These are phyloP conservation scores for Nettapus auritus DNA, from an alignment of 2,113 vertebrate species.

Conservation along the genomic window DNA sequence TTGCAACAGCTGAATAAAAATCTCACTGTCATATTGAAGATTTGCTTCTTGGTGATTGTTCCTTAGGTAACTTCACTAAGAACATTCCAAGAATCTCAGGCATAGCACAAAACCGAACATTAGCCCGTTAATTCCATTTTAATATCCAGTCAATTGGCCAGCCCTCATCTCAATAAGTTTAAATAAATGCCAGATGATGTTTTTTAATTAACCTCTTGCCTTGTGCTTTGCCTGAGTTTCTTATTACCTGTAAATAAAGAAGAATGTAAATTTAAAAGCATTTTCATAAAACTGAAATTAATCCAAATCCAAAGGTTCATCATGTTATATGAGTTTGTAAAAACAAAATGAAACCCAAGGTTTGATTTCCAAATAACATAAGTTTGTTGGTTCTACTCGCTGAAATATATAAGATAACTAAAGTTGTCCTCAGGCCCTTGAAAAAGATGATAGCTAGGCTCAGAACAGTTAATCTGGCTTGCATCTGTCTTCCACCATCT, in stretches of 20 bases:
- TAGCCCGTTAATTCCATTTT: not conserved
- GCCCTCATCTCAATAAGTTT: not conserved
- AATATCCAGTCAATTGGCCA: not conserved
- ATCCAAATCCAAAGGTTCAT: not conserved
- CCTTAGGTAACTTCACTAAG: not conserved
- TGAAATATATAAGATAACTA: not conserved
- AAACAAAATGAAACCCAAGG: accelerated
- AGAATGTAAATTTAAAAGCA: not conserved
- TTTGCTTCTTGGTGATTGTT: not conserved
- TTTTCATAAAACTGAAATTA: not conserved
- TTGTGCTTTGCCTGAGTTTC: not conserved
- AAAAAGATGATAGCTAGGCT: not conserved
- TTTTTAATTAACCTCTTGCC: not conserved
- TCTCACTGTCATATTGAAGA: not conserved
- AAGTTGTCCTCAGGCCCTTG: not conserved
- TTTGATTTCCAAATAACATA: not conserved
- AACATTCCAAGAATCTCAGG: not conserved
- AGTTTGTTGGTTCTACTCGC: not conserved
- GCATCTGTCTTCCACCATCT: not conserved
- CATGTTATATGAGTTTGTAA: not conserved
- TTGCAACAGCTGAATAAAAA: not conserved
- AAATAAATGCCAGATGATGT: not conserved
- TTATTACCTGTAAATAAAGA: not conserved
- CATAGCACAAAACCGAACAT: not conserved
- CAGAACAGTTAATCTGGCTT: not conserved